phyloP scores from a whole-genome alignment of 2,888 invertebrate genomes.

The Drosophila formosana region DNA sequence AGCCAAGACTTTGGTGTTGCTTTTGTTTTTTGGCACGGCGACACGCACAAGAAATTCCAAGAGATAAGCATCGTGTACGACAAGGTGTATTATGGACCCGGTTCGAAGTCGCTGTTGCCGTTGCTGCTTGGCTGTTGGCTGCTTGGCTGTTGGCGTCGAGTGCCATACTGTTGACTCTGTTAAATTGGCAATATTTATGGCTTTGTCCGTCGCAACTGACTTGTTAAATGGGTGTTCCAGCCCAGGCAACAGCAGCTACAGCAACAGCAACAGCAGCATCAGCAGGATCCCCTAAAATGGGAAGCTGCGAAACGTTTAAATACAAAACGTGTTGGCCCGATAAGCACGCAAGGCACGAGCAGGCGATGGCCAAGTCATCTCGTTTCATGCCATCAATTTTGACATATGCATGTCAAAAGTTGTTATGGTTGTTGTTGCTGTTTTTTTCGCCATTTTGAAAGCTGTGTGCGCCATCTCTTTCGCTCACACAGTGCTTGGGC shows the following conservation, averaged over 20 bases:
- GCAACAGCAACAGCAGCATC: conserved; percentile 27
- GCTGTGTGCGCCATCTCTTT: conserved; percentile 9
- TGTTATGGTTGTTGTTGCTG: neutral
- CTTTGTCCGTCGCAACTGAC: conserved; percentile 84
- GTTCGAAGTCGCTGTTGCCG: conserved; percentile 50
- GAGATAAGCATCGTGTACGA: conserved; percentile 85
- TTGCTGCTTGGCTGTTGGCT: conserved; percentile 11
- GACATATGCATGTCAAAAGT: conserved; percentile 68
- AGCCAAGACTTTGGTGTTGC: conserved; percentile 23
- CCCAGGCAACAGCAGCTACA: conserved; percentile 27
- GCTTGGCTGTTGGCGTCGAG: conserved; percentile 56
- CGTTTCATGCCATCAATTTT: conserved; percentile 58
- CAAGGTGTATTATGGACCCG: conserved; percentile 85
- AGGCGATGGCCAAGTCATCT: conserved; percentile 10
- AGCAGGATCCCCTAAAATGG: conserved; percentile 55
- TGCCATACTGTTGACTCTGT: conserved; percentile 82
- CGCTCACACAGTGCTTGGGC: conserved; percentile 4
- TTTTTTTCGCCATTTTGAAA: conserved; percentile 65
- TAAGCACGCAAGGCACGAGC: conserved; percentile 53
- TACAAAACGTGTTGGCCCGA: conserved; percentile 77
- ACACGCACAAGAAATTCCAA: conserved; percentile 80
- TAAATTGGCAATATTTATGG: conserved; percentile 84
- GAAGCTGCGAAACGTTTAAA: conserved; percentile 78
- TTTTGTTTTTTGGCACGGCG: conserved; percentile 77
- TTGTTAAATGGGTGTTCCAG: conserved; percentile 85